Evolutionary conservation across 2,113 vertebrate species (phyloP), one percentile per base, ranked within the genome.

Genomic region (Etheostoma spectabile): DNA sequence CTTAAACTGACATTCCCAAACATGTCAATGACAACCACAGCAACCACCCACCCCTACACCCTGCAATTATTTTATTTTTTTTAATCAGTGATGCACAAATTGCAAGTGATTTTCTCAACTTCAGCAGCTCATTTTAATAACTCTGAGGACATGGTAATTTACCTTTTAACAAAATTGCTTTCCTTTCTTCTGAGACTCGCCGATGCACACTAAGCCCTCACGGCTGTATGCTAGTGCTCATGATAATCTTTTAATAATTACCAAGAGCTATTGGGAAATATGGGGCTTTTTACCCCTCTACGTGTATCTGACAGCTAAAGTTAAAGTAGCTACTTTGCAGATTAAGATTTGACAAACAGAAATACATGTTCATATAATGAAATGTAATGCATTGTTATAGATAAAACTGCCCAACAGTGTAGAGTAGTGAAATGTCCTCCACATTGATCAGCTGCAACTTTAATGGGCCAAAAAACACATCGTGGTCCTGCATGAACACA

Each of bases 1-100:
- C 65, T 85, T 57, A 60, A 76, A 73, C 65, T 62, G 56, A 80
- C 80, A 61, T 81, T 65, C 42, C 52, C 16, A n/a, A 82, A 87
- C 60, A 64, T 46, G 71, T 83, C 79, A 74, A 68, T 70, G 68
- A 59, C 76, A 78, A 66, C 53, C 8, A 11, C 38, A 11, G 8
- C 38, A 42, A 42, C 27, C 59, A 74, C 48, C 33, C 42, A 45
- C 21, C 21, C 59, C 51, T 45, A 6, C 55, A 18, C 16, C 16
- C 62, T 64, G 66, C 14, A 55, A 0, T 55, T 30, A 10, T 12
- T 65, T 71, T 72, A 13, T 11, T 65, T 71, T 57, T 42, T 63
- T 51, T 1, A 77, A 69, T 83, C 27, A 59, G 24, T 53, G 63
- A 62, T 49, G 19, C 46, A 64, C 13, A 51, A 51, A 78, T 66